Percentiles rank a stretch among this genome's conserved stretches.
phyloP scores from a whole-genome alignment of 1,140 invertebrate genomes.

The Chelonus insularis region DNA sequence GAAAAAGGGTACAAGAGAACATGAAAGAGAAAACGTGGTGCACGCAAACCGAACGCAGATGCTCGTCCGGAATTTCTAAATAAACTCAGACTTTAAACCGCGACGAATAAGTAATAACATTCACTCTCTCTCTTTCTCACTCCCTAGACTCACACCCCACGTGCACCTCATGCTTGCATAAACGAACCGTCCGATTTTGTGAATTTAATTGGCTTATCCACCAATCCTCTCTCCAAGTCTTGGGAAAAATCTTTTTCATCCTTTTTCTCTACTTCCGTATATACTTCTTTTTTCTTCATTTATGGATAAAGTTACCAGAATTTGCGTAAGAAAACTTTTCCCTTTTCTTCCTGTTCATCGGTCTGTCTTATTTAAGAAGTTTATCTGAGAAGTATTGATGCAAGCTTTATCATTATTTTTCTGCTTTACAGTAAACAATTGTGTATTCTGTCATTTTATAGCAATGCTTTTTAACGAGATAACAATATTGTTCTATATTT shows the following conservation, averaged over 20 bases:
- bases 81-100: constrained; percentile 47
- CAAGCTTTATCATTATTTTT: neutral
- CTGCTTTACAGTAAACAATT: constrained; percentile 10
- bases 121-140: too few relatives aligned
- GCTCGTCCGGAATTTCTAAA: constrained; percentile 55
- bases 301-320: constrained; percentile 20
- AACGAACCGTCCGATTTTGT: constrained; percentile 48
- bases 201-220: constrained; percentile 49
- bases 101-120: constrained; percentile 56
- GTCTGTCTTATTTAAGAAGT: constrained; percentile 18
- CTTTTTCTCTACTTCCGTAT: neutral
- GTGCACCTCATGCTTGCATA: constrained; percentile 41
- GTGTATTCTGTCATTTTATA: neutral
- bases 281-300: constrained; percentile 12
- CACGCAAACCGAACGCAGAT: constrained; percentile 45
- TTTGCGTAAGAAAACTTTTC: constrained; percentile 18
- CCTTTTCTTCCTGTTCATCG: constrained; percentile 14
- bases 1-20: constrained; percentile 30
- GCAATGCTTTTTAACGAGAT: neutral
- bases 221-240: neutral
- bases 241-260: constrained; percentile 7
- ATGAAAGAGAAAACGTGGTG: constrained; percentile 39
- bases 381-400: constrained; percentile 8
- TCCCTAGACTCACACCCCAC: constrained; percentile 15
- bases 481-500: neutral